A percentile compares a stretch with the other conserved stretches of the same genome.
phyloP scores from a whole-genome alignment of 2,888 invertebrate genomes.

The Chorisops tibialis region DNA sequence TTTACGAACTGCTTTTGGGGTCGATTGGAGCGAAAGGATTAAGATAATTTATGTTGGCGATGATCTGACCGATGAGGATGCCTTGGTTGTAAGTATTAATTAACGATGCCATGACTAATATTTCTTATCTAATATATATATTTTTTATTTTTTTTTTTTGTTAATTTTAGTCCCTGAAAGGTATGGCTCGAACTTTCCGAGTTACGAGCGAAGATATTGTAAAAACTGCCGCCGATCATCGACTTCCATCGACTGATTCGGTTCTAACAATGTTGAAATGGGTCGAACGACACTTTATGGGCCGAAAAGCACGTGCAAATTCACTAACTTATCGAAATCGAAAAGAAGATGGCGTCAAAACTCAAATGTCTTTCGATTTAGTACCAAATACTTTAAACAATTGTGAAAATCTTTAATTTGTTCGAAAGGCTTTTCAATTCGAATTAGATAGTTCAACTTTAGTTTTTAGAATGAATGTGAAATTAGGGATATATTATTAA shows the following conservation, averaged over 20 bases:
- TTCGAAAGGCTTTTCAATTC: no score
- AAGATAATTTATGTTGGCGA: conserved; percentile 87
- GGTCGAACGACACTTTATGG: conserved; percentile 81
- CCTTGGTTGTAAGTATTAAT: conserved; percentile 68
- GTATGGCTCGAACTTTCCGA: conserved; percentile 90
- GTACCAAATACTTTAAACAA: conserved; percentile 45
- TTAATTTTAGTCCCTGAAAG: conserved; percentile 71
- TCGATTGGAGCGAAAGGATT: conserved; percentile 88
- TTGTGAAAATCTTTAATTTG: conserved; percentile 40
- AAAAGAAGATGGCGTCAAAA: conserved; percentile 68
- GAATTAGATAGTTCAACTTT: no score
- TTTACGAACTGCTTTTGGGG: conserved; percentile 81
- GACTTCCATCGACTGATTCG: conserved; percentile 83
- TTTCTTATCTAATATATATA: not conserved
- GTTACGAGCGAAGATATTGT: conserved; percentile 81
- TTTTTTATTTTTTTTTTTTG: no score
- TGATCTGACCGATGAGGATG: conserved; percentile 85
- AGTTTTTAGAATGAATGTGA: no score
- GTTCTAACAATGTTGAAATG: conserved; percentile 86
- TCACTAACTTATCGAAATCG: conserved; percentile 63
- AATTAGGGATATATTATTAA: no score
- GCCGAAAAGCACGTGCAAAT: conserved; percentile 72
- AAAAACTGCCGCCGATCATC: conserved; percentile 81
- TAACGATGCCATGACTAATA: not conserved
- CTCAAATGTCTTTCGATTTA: conserved; percentile 70